phyloP scores from a whole-genome alignment of 1,140 invertebrate species.

The Metopolophium dirhodum region DNA sequence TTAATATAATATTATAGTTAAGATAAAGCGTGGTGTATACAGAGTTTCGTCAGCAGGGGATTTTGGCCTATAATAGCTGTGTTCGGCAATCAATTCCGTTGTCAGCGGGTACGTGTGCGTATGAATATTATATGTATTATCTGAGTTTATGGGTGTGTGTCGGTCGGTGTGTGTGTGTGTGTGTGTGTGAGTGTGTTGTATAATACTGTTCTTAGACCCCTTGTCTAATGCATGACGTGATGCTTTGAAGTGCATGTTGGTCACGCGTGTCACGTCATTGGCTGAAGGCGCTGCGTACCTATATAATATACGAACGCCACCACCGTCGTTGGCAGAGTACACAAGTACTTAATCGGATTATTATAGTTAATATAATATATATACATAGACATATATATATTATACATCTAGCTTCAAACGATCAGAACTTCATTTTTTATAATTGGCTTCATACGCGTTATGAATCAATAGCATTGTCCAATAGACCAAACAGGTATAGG shows the following conservation, averaged over 20 bases:
- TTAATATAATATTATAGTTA: neutral
- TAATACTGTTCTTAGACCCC: neutral
- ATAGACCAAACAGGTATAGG: no score
- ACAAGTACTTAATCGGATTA: no score
- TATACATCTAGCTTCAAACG: no score
- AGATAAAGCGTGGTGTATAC: neutral
- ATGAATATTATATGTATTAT: no score
- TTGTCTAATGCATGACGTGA: neutral
- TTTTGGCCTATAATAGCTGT: neutral
- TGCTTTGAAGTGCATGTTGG: neutral
- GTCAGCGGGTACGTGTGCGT: neutral
- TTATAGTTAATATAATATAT: no score
- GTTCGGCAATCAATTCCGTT: neutral
- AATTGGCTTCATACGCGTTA: no score
- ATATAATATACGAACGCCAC: no score
- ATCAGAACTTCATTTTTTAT: no score
- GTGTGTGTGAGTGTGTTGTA: neutral
- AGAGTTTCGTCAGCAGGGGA: no score
- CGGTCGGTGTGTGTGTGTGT: neutral
- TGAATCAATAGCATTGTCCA: no score
- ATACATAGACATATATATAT: no score
- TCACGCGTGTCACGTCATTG: neutral
- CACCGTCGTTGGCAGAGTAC: no score
- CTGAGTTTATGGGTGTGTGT: neutral
- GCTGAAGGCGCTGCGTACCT: neutral